These are phyloP conservation scores for Eurytoma adleriae DNA, from an alignment of 2,888 invertebrate species.

Conservation along the genomic window DNA sequence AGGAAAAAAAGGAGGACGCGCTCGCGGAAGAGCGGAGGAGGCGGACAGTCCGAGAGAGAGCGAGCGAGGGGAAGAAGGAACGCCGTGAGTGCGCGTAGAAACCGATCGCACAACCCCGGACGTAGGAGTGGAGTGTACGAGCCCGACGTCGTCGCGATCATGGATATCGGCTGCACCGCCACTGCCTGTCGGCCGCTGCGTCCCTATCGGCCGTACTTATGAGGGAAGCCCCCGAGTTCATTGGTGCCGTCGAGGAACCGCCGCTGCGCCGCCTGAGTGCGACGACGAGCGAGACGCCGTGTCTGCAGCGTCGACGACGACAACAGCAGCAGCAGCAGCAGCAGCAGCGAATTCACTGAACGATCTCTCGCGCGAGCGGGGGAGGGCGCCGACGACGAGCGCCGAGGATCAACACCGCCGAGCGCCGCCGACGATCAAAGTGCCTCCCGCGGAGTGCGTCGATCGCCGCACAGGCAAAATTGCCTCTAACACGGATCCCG, in stretches of 20 bases:
- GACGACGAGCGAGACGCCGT: neutral
- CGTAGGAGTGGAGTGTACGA: too few species aligned
- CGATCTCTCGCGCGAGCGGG: too few species aligned
- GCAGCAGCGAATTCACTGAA: too few species aligned
- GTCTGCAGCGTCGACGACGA: neutral
- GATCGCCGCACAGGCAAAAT: constrained; percentile 68
- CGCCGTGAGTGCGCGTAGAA: neutral
- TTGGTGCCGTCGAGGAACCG: neutral
- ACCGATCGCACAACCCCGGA: neutral
- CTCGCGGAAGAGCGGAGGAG: constrained; percentile 23
- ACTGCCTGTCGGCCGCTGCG: constrained; percentile 1
- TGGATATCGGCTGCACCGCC: constrained; percentile 12
- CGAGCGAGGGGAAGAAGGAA: neutral
- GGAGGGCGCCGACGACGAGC: constrained; percentile 37
- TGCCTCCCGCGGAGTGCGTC: constrained; percentile 68
- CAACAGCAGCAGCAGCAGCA: too few species aligned
- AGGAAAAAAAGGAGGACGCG: constrained; percentile 43
- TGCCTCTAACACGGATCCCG: constrained; percentile 73
- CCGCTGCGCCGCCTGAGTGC: neutral
- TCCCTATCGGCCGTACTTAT: constrained; percentile 42
- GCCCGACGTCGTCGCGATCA: neutral
- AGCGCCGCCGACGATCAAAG: constrained; percentile 59
- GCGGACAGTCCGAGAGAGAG: constrained; percentile 10
- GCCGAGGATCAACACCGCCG: constrained; percentile 39
- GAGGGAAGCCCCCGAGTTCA: constrained; percentile 32